Conservation (phyloP, 2,797 vertebrate genomes). For the Semotilus atromaculatus region DNA sequence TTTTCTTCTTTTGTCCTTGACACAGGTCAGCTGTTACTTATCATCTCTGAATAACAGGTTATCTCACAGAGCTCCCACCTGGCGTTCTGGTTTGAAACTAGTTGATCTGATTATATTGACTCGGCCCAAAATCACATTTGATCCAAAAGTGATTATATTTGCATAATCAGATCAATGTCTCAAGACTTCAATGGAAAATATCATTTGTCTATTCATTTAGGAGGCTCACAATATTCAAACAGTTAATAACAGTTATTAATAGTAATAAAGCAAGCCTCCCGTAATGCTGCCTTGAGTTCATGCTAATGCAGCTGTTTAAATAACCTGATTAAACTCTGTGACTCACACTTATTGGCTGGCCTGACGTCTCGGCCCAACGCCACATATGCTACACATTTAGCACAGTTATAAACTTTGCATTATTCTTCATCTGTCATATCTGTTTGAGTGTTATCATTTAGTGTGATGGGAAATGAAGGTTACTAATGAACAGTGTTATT, state of each 20-base stretch:
- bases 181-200: background rate
- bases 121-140: background rate
- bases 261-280: background rate
- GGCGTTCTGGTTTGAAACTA: background rate
- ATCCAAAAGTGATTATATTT: background rate
- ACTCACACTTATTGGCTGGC: slow-evolving; percentile 6
- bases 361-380: background rate
- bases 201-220: background rate
- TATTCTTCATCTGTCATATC: background rate
- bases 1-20: slow-evolving; percentile 16
- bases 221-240: background rate
- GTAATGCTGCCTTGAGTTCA: background rate
- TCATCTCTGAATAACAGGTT: slow-evolving; percentile 1
- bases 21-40: background rate
- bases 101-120: slow-evolving; percentile 26
- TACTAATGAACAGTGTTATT: background rate
- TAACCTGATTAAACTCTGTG: background rate
- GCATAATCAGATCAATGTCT: background rate
- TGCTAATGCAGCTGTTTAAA: slow-evolving; percentile 3
- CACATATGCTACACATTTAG: background rate
- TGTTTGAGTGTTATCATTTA: background rate
- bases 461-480: background rate
- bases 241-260: background rate
- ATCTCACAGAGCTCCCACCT: background rate
- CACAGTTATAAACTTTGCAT: background rate